Evolutionary conservation across 2,113 vertebrate species (phyloP), one percentile per base, ranked within the genome.

Genomic region (Sigmodon hispidus): DNA sequence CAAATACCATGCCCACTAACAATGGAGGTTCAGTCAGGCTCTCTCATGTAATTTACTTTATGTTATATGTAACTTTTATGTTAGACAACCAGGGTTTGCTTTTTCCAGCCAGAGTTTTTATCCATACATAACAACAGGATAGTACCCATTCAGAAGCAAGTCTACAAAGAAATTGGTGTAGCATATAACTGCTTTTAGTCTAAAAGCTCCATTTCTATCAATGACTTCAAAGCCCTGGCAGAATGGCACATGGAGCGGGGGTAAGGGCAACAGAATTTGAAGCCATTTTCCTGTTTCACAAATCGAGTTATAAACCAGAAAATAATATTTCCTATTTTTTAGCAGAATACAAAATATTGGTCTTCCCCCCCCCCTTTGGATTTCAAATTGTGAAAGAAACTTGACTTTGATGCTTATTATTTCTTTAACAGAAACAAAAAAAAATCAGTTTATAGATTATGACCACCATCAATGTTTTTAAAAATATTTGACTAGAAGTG

Each of bases 161-260:
- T 96, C 94, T 98, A 98, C 94, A 95, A 97, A 98, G 91, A 94
- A 98, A 96, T 98, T 87, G 80, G 67, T 89, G 57, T 67, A 97
- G 95, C 96, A 92, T 86, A 83, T 87, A 90, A 96, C 95, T 93
- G 97, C 90, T 96, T 90, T 95, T n/a, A n/a, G n/a, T n/a, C 91
- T 96, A 61, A 87, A 94, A 97, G 96, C 43, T 87, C 81, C 43
- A 50, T 97, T 98, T 97, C 96, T 97, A 93, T 95, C 96, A 97
- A 45, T 97, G 97, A 97, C 96, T 98, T 97, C 98, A 98, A 99
- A 99, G 99, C 99, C 99, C 99, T 99, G 99, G 99, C 99, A 99
- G 99, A 98, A 98, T 98, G 97, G 98, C 99, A 98, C 98, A 98
- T 97, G 96, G 98, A 2, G 1, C 85, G 40, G 87, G 80, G 48